Base-by-base conservation (phyloP, 2,113 vertebrate genomes). In the Lepus timidus region DNA sequence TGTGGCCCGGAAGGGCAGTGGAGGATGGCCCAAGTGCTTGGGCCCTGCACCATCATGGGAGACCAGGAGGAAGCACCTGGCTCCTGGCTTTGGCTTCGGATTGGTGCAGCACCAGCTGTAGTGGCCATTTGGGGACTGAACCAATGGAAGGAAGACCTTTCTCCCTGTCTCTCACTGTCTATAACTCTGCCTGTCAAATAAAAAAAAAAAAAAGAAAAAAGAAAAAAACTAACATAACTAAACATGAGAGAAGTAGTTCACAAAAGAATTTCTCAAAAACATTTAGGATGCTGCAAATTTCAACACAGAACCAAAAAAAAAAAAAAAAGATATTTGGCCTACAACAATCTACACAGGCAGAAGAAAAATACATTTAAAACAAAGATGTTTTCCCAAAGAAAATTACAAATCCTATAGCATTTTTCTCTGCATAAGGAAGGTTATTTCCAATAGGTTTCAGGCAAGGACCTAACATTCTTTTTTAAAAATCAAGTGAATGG, bases 311-410 rank as follows among this genome's bases (percentile, higher is more conserved):
- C 91, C 23, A 31, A 87, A 81, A 71, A 73, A 44, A 16, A 58
- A 36, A 36, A 36, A 36, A 36, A 36, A 44, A 44, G 14, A 10
- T 9, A 75, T n/a, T 87, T 71, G 9, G 12, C 12, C 62, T 70
- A 33, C 67, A 27, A 62, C 64, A 83, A 78, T 64, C 62, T 85
- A 27, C 52, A 14, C 62, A 78, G 5, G 11, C 2, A 67, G 61
- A 89, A 85, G 27, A 74, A 82, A 85, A 8, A 74, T 62, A 27
- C 11, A 64, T 68, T 22, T 92, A 89, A 88, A 87, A 88, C 11
- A 3, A 86, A 73, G 39, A n/a, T 6, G 84, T n/a, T 25, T 85
- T 68, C 62, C 55, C 25, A 31, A 0, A 88, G 55, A 9, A 93
- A 90, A 92, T 29, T 5, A 52, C 4, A 94, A 91, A 64, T n/a